Evolutionary conservation across 2,797 vertebrate species (phyloP), one percentile per base, ranked within the genome.

Genomic region (Triplophysa yarkandensis): DNA sequence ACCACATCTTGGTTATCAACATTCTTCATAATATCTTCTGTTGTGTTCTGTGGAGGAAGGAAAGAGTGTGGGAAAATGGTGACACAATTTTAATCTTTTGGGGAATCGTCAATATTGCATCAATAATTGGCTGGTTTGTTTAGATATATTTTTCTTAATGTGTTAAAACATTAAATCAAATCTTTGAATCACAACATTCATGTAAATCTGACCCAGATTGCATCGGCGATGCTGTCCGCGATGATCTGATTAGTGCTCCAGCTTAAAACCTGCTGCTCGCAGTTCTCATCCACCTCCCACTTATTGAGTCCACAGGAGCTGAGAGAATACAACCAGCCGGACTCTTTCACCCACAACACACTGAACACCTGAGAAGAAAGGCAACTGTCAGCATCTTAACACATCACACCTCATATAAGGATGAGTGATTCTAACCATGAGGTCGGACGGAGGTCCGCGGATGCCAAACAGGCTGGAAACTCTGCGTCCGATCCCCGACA

Each of bases 401-500:
- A 19, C 30, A 27, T 19, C 14, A 70, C n/a, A 30, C 9, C 71
- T n/a, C 14, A 11, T 1, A 3, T 46, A 41, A 6, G n/a, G 2
- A 4, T 25, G 28, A 4, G 23, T 2, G 13, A 7, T 46, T 81
- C 95, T 93, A 91, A 98, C 96, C 0, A 82, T 71, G 80, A 92
- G 90, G 61, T 93, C 94, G 60, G 86, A 85, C 2, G 91, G 91
- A 1, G 93, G 88, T n/a, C 96, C 94, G 6, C 95, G 90, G 80
- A 98, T 97, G 39, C 97, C 95, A 2, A 99, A 92, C 44, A 99
- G 92, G 81, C 95, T 95, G 83, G 97, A 98, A 77, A 98, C 94
- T 1, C 87, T 93, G 36, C 96, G 93, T 0, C 97, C 95, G 46
- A 99, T 95, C 60, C 96, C 96, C 0, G 95, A 99, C 65, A 99